Evolutionary conservation across 2,113 vertebrate genomes (phyloP), one percentile per base, ranked within the genome.

Genomic region (Hippolais icterina): DNA sequence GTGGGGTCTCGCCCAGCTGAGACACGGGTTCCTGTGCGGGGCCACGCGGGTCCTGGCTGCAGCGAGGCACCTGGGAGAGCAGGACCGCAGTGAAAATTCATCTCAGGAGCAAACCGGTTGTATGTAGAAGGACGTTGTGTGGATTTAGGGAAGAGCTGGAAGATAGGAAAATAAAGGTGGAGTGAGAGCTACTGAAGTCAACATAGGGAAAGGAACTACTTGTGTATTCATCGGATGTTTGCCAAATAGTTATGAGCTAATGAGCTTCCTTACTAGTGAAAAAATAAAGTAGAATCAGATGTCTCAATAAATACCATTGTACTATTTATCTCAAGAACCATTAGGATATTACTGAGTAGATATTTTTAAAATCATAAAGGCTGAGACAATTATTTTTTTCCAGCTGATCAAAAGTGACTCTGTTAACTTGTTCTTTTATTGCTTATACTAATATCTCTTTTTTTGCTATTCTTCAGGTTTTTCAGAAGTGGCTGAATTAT

Each of bases 141-240:
- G 50, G 54, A 56, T n/a, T 39, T 46, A 39, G 31, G 25, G 61
- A 53, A 33, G 39, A 63, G 21, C 10, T 79, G 52, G 60, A 68
- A 50, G 28, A 33, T 20, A 19, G 19, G n/a, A 28, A 19, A 53
- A n/a, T 16, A 27, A 23, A 3, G 2, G 2, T 19, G 35, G 5
- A 9, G 9, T 28, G 49, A 13, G 41, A 71, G 35, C 52, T 66
- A 3, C 12, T 53, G 68, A 52, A 57, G 28, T 20, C n/a, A 61
- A 1, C 1, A 1, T 10, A 18, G 1, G 11, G 17, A 16, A 61
- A 6, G 64, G n/a, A 77, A 6, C 59, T 61, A 28, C 10, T 57
- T 11, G 7, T 5, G 2, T 46, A 16, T 33, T 89, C 15, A 6
- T 66, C 3, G 3, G 11, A 2, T 63, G 11, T 76, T 53, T 93